Evolutionary conservation across 2,888 invertebrate species (phyloP).

Genomic region (Trypoxylon attenuatum): DNA sequence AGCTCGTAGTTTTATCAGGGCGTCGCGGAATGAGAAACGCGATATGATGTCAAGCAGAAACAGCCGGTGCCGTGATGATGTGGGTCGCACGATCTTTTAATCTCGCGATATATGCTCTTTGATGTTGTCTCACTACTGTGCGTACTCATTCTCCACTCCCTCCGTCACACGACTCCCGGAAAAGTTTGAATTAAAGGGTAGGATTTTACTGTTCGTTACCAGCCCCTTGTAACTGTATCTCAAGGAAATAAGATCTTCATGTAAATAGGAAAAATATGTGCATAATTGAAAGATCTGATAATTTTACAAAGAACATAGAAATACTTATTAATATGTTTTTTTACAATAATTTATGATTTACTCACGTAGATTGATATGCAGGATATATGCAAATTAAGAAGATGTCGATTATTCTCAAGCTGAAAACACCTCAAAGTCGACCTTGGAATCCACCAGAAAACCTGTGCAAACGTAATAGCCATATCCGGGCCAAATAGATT

Average conservation of each 20-base stretch:
- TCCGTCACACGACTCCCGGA: conserved; percentile 1
- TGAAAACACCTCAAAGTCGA: conserved; percentile 34
- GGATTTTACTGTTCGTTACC: not conserved
- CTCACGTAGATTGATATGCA: not conserved
- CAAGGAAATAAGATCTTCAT: not conserved
- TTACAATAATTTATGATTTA: no score
- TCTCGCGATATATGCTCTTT: conserved; percentile 9
- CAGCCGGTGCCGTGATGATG: not conserved
- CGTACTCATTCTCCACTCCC: not conserved
- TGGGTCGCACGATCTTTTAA: conserved; percentile 13
- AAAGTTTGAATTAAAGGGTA: not conserved
- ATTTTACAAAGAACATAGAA: conserved; percentile 5
- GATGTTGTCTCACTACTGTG: not conserved
- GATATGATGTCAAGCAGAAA: not conserved
- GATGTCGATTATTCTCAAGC: conserved; percentile 19
- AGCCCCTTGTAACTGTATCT: not conserved
- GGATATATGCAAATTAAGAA: conserved; percentile 10
- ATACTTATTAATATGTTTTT: no score
- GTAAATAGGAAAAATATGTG: not conserved
- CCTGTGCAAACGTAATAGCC: conserved; percentile 33
- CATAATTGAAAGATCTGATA: not conserved
- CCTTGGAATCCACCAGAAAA: conserved; percentile 38
- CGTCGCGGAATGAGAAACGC: conserved; percentile 6
- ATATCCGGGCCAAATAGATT: conserved; percentile 56
- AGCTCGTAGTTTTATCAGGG: not conserved